Evolutionary conservation across 64 coral and sea anemone species (phyloP).

Genomic region (Pocillopora damicornis): DNA sequence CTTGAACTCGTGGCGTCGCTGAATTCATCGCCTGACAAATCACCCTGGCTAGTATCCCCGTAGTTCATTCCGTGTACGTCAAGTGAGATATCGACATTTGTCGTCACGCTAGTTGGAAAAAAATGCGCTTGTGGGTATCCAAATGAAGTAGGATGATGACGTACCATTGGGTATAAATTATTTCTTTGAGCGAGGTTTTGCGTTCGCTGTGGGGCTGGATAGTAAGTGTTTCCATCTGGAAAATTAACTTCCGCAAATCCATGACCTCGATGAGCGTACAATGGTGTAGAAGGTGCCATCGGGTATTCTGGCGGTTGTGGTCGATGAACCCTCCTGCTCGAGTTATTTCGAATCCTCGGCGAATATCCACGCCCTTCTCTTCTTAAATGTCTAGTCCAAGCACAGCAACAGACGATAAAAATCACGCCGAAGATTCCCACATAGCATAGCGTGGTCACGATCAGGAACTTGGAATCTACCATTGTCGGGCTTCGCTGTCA

Average conservation of each 20-base stretch:
- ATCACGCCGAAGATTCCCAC: slow-evolving; percentile 67
- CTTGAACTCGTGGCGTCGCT: slow-evolving; percentile 73
- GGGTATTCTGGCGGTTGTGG: slow-evolving; percentile 19
- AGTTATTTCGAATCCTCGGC: slow-evolving; percentile 26
- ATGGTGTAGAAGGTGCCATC: not conserved
- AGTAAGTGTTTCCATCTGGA: not conserved
- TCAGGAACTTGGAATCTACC: slow-evolving; percentile 73
- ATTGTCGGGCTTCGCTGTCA: slow-evolving; percentile 1
- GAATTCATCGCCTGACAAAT: slow-evolving; percentile 62
- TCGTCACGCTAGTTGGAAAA: slow-evolving; percentile 45
- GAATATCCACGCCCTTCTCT: slow-evolving; percentile 31
- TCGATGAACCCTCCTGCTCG: slow-evolving; percentile 28
- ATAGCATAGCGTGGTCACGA: slow-evolving; percentile 83
- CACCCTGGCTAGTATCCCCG: slow-evolving; percentile 47
- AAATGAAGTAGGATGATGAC: not conserved
- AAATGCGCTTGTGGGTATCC: slow-evolving; percentile 32
- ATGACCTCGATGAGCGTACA: not conserved
- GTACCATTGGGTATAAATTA: slow-evolving; percentile 17
- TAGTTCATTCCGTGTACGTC: slow-evolving; percentile 49
- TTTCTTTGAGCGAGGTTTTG: not conserved
- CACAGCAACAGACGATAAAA: slow-evolving; percentile 85
- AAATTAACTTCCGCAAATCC: slow-evolving; percentile 5
- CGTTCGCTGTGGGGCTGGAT: not conserved
- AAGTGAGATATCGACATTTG: slow-evolving; percentile 50
- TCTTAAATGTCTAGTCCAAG: slow-evolving; percentile 66